Percentiles rank a stretch among this genome's conserved stretches.
Conservation (phyloP, 2,797 vertebrate genomes). For the Liparis tanakae region DNA sequence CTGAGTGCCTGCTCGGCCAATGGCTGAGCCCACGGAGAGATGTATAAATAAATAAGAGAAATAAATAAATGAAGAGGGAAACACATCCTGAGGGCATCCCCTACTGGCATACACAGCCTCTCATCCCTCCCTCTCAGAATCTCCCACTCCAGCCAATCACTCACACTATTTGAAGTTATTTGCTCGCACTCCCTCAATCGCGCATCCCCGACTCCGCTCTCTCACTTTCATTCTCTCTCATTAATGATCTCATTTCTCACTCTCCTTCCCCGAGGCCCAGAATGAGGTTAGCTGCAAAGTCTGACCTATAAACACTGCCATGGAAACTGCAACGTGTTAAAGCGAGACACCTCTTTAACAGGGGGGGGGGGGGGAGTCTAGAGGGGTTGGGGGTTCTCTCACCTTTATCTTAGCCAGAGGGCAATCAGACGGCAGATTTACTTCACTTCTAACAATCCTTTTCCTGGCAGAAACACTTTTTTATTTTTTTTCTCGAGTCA, state of each 20-base stretch:
- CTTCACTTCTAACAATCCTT: constrained; percentile 50
- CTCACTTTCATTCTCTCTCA: constrained; percentile 76
- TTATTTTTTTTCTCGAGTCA: constrained; percentile 11
- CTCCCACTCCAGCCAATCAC: constrained; percentile 69
- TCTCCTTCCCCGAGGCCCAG: constrained; percentile 72
- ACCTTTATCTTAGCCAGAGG: constrained; percentile 64
- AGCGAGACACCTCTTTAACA: constrained; percentile 58
- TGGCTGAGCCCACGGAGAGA: constrained; percentile 64
- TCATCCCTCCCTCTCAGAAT: constrained; percentile 46
- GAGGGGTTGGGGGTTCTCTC: constrained; percentile 36
- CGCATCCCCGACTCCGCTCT: constrained; percentile 41
- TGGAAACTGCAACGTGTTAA: constrained; percentile 70
- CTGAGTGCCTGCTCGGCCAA: constrained; percentile 60
- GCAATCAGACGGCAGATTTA: constrained; percentile 52
- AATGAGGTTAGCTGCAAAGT: constrained; percentile 73
- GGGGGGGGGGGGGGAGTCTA: not conserved
- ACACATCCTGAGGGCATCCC: constrained; percentile 81
- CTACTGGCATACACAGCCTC: constrained; percentile 68
- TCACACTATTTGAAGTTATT: constrained; percentile 75
- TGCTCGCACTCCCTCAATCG: constrained; percentile 60
- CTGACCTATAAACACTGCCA: constrained; percentile 80
- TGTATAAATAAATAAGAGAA: constrained; percentile 79
- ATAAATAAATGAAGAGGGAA: constrained; percentile 80
- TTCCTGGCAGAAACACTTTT: constrained; percentile 25
- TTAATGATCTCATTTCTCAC: constrained; percentile 81